Conservation (phyloP, 2,797 vertebrate species). For the Otolemur crassicaudatus region DNA sequence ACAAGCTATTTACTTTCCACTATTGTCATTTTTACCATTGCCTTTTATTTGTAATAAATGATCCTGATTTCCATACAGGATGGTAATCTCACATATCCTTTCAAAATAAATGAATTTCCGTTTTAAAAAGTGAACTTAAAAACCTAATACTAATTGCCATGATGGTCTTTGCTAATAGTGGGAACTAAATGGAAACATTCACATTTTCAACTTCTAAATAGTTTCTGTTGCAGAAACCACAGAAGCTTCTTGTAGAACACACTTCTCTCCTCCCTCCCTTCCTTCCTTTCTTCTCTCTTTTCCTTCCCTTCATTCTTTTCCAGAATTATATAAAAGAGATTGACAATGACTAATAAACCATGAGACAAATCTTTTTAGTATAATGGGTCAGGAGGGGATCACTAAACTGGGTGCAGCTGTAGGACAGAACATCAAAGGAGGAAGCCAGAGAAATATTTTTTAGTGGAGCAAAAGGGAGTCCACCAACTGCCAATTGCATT, state of each 20-base stretch:
- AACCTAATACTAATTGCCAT: not conserved
- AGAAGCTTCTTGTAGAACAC: not conserved
- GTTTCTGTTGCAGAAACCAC: constrained; percentile 10
- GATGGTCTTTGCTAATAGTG: not conserved
- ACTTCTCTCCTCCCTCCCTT: too few species aligned
- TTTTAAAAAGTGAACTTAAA: not conserved
- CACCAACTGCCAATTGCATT: not conserved
- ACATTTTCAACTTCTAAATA: not conserved
- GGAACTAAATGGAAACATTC: not conserved
- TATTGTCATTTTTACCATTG: not conserved
- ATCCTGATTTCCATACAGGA: constrained; percentile 10
- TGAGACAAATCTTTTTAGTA: not conserved
- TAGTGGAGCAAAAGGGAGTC: not conserved
- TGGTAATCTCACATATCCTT: constrained; percentile 21
- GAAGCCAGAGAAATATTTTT: not conserved
- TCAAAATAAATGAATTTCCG: constrained; percentile 29
- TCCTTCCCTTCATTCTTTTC: not conserved
- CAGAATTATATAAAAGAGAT: constrained; percentile 28
- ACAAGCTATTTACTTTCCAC: not conserved
- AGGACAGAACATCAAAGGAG: not conserved
- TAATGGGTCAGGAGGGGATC: not conserved
- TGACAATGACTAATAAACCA: not conserved
- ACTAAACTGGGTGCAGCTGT: not conserved
- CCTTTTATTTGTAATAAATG: constrained; percentile 11
- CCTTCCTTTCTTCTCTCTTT: not conserved